Conservation (phyloP, 2,888 invertebrate genomes). For the Microchrysa polita region DNA sequence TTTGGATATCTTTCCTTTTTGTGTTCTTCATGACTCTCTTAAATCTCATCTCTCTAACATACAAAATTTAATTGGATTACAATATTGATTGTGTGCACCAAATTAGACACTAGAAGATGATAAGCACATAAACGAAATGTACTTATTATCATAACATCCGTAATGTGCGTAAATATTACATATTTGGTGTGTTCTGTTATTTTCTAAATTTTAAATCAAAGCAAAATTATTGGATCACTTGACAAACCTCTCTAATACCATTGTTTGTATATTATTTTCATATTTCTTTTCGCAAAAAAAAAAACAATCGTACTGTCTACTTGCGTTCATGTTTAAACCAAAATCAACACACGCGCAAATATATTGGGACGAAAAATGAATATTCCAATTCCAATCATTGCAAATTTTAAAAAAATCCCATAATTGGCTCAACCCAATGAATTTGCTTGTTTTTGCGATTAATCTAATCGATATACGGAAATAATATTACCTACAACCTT, state of each 20-base stretch:
- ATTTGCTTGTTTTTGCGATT: conserved; percentile 48
- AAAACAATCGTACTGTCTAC: no score
- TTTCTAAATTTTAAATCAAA: no score
- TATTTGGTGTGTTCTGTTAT: no score
- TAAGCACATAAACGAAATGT: no score
- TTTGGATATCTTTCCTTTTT: no score
- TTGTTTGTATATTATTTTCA: conserved; percentile 38
- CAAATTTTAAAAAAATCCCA: background rate
- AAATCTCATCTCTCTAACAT: no score
- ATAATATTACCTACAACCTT: background rate
- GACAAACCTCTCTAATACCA: conserved; percentile 40
- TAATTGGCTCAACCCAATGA: conserved; percentile 21
- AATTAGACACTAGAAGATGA: no score
- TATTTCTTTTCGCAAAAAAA: conserved; percentile 35
- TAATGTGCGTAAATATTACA: no score
- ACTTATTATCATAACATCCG: no score
- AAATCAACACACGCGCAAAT: conserved; percentile 16
- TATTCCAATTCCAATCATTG: background rate
- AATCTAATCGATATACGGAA: background rate
- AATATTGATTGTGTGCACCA: no score
- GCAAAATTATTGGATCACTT: background rate
- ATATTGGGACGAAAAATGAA: background rate
- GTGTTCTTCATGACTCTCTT: no score
- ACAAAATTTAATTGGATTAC: no score
- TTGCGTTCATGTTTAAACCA: conserved; percentile 3